These are phyloP conservation scores for Sebastes matsubarae DNA, from an alignment of 2,797 vertebrate species.

Conservation along the genomic window DNA sequence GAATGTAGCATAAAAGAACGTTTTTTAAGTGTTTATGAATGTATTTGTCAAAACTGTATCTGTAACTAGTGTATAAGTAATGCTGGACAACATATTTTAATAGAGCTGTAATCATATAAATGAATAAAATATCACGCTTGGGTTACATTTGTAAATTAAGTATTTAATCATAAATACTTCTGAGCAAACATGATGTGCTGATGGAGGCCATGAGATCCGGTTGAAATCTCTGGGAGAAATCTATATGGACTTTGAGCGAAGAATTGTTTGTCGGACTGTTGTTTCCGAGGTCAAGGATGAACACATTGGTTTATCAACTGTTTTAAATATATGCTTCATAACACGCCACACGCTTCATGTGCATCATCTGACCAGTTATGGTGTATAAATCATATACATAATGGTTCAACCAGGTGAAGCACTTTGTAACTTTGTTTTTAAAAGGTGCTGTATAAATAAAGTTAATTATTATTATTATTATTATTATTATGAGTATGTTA, in stretches of 20 bases:
- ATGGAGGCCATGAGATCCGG: not conserved
- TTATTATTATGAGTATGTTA: too few relatives aligned
- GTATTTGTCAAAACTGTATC: not conserved
- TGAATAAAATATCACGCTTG: not conserved
- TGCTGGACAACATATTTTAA: not conserved
- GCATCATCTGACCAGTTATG: too few relatives aligned
- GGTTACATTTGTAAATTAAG: not conserved
- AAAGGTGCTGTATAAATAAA: too few relatives aligned
- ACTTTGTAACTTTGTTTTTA: too few relatives aligned
- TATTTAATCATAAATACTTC: not conserved
- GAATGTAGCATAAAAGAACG: not conserved
- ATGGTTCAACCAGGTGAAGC: too few relatives aligned
- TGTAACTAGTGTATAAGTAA: not conserved
- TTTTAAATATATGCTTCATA: not conserved
- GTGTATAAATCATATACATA: too few relatives aligned
- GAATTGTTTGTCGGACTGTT: too few relatives aligned
- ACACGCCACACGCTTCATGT: not conserved
- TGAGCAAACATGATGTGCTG: not conserved
- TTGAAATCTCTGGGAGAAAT: not conserved
- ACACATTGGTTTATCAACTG: too few relatives aligned
- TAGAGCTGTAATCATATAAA: not conserved
- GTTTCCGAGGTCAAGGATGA: too few relatives aligned
- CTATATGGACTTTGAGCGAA: too few relatives aligned
- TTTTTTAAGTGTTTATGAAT: not conserved
- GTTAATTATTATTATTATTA: too few relatives aligned